These are phyloP conservation scores for Spea multiplicata DNA, from an alignment of 2,113 vertebrate genomes.

Conservation along the genomic window DNA sequence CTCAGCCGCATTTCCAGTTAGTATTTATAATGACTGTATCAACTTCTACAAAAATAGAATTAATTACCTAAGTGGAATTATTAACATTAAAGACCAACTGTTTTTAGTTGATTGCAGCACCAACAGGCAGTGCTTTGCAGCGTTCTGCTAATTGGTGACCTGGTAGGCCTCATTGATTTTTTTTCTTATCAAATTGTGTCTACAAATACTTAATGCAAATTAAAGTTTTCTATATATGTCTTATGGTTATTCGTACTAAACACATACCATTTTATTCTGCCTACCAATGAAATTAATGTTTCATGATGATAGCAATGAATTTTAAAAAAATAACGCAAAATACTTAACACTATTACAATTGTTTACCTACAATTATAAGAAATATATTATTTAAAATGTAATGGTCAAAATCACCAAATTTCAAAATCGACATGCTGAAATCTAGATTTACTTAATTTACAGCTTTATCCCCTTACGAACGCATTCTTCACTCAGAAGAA, in stretches of 20 bases:
- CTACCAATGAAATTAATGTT: background rate
- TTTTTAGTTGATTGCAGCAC: slow-evolving; percentile 33
- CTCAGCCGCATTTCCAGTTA: slow-evolving; percentile 28
- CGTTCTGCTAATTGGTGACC: slow-evolving; percentile 33
- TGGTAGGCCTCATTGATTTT: slow-evolving; percentile 19
- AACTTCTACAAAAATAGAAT: slow-evolving; percentile 35
- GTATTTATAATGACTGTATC: background rate
- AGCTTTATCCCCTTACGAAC: too few relatives aligned
- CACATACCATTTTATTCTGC: background rate
- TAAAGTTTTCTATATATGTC: background rate
- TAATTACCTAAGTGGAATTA: slow-evolving; percentile 32
- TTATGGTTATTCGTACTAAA: background rate
- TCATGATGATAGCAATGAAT: background rate
- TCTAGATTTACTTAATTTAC: too few relatives aligned
- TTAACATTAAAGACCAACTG: slow-evolving; percentile 38
- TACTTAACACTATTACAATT: too few relatives aligned
- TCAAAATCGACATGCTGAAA: too few relatives aligned
- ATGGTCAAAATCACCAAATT: too few relatives aligned
- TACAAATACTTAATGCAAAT: too few relatives aligned
- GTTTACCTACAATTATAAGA: too few relatives aligned
- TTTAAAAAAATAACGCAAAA: too few relatives aligned
- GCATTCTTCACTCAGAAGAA: too few relatives aligned
- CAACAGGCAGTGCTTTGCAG: slow-evolving; percentile 30
- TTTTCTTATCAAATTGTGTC: slow-evolving; percentile 29
- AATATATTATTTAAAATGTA: too few relatives aligned